phyloP scores from a whole-genome alignment of 2,797 vertebrate species.

The Chloroceryle amazona region DNA sequence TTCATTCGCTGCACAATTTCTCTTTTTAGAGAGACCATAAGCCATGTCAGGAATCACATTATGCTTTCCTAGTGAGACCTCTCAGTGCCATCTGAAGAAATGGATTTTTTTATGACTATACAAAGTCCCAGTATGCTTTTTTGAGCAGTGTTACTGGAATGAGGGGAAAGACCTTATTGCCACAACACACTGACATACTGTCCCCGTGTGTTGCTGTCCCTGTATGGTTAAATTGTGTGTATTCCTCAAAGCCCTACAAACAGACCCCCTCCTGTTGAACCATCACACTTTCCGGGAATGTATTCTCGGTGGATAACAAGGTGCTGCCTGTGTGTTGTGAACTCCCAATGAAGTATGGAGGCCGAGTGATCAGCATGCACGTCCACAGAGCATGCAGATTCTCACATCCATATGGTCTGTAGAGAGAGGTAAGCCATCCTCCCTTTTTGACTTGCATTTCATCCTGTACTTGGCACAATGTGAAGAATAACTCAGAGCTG shows the following conservation, averaged over 20 bases:
- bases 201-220: not conserved
- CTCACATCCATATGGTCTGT: not conserved
- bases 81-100: not conserved
- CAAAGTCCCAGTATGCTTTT: not conserved
- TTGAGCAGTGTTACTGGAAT: not conserved
- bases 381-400: not conserved
- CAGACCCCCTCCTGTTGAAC: not conserved
- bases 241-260: not conserved
- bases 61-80: not conserved
- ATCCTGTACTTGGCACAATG: not conserved
- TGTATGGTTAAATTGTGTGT: not conserved
- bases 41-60: not conserved
- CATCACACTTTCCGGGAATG: not conserved
- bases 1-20: not conserved
- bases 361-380: not conserved
- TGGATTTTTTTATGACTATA: not conserved
- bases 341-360: not conserved
- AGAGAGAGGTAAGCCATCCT: not conserved
- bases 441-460: not conserved
- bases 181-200: not conserved
- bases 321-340: not conserved
- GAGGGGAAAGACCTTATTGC: not conserved
- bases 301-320: not conserved
- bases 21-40: not conserved
- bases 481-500: not conserved